A percentile compares a stretch with the other conserved stretches of the same genome.
phyloP scores from a whole-genome alignment of 2,797 vertebrate species.

The Dendrocincla tyrannina region DNA sequence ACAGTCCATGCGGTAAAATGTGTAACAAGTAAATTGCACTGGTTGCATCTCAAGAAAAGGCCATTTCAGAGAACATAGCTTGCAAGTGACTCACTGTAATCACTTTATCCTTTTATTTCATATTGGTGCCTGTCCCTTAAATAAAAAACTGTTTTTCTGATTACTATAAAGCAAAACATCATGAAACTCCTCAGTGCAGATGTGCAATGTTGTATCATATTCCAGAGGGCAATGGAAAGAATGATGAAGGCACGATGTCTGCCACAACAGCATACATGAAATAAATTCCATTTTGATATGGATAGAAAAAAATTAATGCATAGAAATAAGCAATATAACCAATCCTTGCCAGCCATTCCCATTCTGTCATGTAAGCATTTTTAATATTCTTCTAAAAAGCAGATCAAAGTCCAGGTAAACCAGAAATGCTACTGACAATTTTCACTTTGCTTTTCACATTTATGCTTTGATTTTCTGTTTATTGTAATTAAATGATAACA shows the following conservation, averaged over 20 bases:
- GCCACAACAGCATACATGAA: not conserved
- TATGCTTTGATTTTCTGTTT: constrained; percentile 35
- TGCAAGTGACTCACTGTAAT: not conserved
- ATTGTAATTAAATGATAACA: constrained; percentile 61
- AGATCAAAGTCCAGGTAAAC: not conserved
- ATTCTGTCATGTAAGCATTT: not conserved
- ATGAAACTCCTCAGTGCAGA: not conserved
- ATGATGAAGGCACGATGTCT: not conserved
- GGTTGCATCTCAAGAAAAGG: not conserved
- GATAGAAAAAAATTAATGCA: not conserved
- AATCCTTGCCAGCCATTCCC: not conserved
- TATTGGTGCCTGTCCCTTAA: not conserved
- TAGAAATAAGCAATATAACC: not conserved
- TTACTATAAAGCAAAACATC: not conserved
- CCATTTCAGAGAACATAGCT: not conserved
- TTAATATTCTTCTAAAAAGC: not conserved
- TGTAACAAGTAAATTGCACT: not conserved
- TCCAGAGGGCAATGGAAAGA: constrained; percentile 26
- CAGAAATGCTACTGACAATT: not conserved
- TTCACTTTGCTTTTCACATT: not conserved
- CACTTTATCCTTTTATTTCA: constrained; percentile 21
- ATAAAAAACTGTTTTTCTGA: not conserved
- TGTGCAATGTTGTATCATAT: not conserved
- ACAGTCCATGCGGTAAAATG: not conserved
- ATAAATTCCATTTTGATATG: constrained; percentile 22